Evolutionary conservation across 2,888 invertebrate species (phyloP).

Genomic region (Noctua pronuba): DNA sequence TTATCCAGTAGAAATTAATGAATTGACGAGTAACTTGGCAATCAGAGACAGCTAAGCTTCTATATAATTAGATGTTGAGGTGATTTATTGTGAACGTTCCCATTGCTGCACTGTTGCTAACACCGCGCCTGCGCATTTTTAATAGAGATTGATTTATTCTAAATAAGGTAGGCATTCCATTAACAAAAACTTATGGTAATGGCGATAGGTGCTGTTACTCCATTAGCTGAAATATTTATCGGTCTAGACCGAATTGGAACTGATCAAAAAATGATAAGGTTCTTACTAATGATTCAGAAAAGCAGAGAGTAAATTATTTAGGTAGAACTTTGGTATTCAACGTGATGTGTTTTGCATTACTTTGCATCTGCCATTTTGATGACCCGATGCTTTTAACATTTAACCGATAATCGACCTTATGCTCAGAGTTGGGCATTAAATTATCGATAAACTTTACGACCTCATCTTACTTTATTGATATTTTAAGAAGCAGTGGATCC

Average conservation of each 20-base stretch:
- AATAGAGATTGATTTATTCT: constrained; percentile 48
- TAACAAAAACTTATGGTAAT: constrained; percentile 1
- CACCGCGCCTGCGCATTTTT: constrained; percentile 7
- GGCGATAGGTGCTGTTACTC: constrained; percentile 1
- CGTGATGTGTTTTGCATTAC: constrained; percentile 14
- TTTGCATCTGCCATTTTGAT: constrained; percentile 23
- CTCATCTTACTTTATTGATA: constrained; percentile 72
- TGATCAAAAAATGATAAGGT: constrained; percentile 1
- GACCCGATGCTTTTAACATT: constrained; percentile 53
- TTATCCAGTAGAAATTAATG: constrained; percentile 20
- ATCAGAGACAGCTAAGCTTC: constrained; percentile 62
- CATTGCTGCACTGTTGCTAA: constrained; percentile 40
- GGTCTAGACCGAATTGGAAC: constrained; percentile 1
- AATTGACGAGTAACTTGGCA: constrained; percentile 30
- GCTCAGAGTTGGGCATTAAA: constrained; percentile 69
- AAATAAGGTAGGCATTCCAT: constrained; percentile 1
- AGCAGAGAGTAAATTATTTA: constrained; percentile 9
- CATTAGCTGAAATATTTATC: constrained; percentile 15
- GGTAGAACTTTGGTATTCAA: background rate
- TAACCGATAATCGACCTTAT: constrained; percentile 63
- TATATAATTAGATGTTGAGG: constrained; percentile 67
- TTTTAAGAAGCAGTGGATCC: constrained; percentile 68
- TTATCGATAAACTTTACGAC: constrained; percentile 78
- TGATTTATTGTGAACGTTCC: constrained; percentile 70
- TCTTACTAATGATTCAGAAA: constrained; percentile 16